phyloP scores from a whole-genome alignment of 2,888 invertebrate species.

The Falcaria lacertinaria region DNA sequence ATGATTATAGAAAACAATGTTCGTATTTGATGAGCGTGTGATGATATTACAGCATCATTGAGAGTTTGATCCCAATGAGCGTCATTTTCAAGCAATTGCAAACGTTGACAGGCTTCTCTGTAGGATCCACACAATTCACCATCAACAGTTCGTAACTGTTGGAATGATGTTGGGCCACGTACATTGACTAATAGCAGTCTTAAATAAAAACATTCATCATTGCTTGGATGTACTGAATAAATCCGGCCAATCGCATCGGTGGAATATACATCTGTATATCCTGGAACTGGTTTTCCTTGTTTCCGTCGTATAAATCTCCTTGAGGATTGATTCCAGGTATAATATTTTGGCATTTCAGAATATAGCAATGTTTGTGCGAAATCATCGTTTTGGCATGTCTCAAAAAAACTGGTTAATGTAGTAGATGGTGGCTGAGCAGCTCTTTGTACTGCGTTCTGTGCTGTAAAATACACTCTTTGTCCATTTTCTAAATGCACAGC shows the following conservation, averaged over 20 bases:
- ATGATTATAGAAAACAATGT: slow-evolving; percentile 10
- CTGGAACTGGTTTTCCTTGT: not conserved
- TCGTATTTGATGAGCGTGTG: slow-evolving; percentile 8
- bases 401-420: slow-evolving; percentile 12
- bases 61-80: slow-evolving; percentile 23
- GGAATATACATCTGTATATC: not conserved
- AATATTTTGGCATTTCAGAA: not conserved
- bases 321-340: not conserved
- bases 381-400: slow-evolving; percentile 6
- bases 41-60: slow-evolving; percentile 16
- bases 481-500: slow-evolving; percentile 16
- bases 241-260: not conserved
- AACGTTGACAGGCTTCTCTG: slow-evolving; percentile 12
- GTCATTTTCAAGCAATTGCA: slow-evolving; percentile 13
- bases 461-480: slow-evolving; percentile 17
- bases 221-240: not conserved
- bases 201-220: slow-evolving; percentile 4
- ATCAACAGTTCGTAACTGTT: slow-evolving; percentile 18
- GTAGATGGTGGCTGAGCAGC: slow-evolving; percentile 8
- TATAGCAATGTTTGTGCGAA: slow-evolving; percentile 1
- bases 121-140: slow-evolving; percentile 14
- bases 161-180: slow-evolving; percentile 17
- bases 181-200: slow-evolving; percentile 13
- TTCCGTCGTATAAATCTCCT: not conserved
- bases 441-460: slow-evolving; percentile 4